phyloP scores from a whole-genome alignment of 1,140 invertebrate genomes.

The Scaptodrosophila lebanonensis region DNA sequence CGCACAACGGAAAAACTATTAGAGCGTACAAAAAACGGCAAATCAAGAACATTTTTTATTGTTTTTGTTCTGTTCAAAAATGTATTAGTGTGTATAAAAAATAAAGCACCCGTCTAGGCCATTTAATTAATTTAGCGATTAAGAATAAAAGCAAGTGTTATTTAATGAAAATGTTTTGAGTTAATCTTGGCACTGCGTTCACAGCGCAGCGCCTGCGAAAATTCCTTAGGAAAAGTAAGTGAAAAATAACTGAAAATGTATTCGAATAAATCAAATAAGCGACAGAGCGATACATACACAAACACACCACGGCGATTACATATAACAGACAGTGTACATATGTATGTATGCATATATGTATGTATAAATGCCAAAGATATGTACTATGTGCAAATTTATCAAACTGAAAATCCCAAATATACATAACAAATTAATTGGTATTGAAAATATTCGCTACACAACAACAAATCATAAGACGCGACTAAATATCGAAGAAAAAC shows the following conservation, averaged over 20 bases:
- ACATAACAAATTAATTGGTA: constrained; percentile 57
- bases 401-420: no score
- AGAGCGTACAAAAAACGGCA: constrained; percentile 52
- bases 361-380: constrained; percentile 44
- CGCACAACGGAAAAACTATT: constrained; percentile 4
- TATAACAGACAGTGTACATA: neutral
- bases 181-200: constrained; percentile 25
- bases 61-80: constrained; percentile 35
- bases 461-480: constrained; percentile 29
- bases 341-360: neutral
- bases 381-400: constrained; percentile 34
- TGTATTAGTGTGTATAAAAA: constrained; percentile 58
- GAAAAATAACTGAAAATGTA: constrained; percentile 63
- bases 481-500: constrained; percentile 57
- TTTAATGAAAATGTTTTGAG: constrained; percentile 67
- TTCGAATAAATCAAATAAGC: constrained; percentile 71
- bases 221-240: constrained; percentile 72
- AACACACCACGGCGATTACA: constrained; percentile 7
- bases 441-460: constrained; percentile 46
- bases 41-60: constrained; percentile 42
- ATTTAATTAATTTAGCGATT: constrained; percentile 61
- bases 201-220: constrained; percentile 48
- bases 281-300: constrained; percentile 69
- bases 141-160: constrained; percentile 53
- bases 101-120: constrained; percentile 63